These are phyloP conservation scores for Nemotelus pantherinus DNA, from an alignment of 2,888 invertebrate genomes.

Conservation along the genomic window DNA sequence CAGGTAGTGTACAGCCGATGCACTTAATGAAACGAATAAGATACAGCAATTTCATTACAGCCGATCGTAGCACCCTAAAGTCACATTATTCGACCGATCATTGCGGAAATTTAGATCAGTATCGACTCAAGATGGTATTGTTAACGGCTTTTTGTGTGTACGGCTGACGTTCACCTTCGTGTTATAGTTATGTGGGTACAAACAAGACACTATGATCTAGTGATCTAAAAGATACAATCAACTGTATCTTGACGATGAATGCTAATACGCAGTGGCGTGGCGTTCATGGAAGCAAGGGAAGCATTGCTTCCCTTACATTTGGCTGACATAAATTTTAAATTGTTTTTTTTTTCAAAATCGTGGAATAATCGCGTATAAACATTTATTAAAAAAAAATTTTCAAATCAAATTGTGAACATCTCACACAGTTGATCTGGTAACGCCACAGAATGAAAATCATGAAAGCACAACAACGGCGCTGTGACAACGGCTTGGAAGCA, in stretches of 20 bases:
- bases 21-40: conserved; percentile 15
- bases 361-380: too few relatives aligned
- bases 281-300: too few relatives aligned
- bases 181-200: conserved; percentile 7
- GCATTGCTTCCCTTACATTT: too few relatives aligned
- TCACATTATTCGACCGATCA: conserved; percentile 29
- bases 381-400: too few relatives aligned
- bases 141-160: conserved; percentile 44
- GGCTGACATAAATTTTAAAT: too few relatives aligned
- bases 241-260: conserved; percentile 10
- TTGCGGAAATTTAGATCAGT: conserved; percentile 46
- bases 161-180: conserved; percentile 3
- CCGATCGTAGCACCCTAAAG: conserved; percentile 3
- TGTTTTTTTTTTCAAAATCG: too few relatives aligned
- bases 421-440: too few relatives aligned
- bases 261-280: conserved; percentile 32
- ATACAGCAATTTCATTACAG: conserved; percentile 31
- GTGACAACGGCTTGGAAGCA: too few relatives aligned
- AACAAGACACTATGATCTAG: conserved; percentile 44
- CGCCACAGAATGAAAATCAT: too few relatives aligned
- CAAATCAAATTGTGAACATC: too few relatives aligned
- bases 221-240: conserved; percentile 42
- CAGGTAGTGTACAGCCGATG: too few relatives aligned
- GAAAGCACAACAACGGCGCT: too few relatives aligned
- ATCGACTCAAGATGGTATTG: conserved; percentile 47